A percentile compares a stretch with the other conserved stretches of the same genome.
Conservation (phyloP, 2,888 invertebrate species). For the Ochropleura plecta region DNA sequence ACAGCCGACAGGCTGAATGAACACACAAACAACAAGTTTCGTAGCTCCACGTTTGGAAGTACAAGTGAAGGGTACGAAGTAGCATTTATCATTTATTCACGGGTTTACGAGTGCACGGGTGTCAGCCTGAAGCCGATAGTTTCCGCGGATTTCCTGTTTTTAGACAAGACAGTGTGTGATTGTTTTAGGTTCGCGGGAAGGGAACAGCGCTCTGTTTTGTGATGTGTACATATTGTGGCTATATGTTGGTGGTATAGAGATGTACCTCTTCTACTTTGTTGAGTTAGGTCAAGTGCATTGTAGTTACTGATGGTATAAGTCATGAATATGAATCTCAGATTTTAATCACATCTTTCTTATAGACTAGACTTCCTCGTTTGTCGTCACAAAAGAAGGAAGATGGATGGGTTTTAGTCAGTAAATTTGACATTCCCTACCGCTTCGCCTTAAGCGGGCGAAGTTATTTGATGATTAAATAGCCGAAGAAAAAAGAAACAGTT, state of each 20-base stretch:
- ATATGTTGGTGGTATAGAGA: neutral
- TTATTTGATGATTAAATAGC: no score
- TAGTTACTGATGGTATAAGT: neutral
- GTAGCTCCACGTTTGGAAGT: conserved; percentile 66
- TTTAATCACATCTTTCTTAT: no score
- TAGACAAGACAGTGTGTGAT: conserved; percentile 67
- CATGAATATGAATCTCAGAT: neutral
- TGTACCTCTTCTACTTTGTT: neutral
- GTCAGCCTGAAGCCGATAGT: conserved; percentile 69
- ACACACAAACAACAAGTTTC: conserved; percentile 59
- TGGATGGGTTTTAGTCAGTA: no score
- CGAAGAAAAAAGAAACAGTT: no score
- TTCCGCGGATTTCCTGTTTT: conserved; percentile 59
- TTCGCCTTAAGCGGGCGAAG: no score
- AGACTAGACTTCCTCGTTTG: no score
- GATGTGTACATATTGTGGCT: conserved; percentile 2
- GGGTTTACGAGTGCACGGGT: conserved; percentile 74
- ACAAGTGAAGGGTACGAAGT: conserved; percentile 70
- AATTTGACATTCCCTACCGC: no score
- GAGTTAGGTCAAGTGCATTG: neutral
- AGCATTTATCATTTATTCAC: conserved; percentile 87
- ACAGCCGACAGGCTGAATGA: conserved; percentile 58
- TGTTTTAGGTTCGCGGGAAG: conserved; percentile 47
- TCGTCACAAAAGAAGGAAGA: no score
- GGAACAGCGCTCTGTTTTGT: conserved; percentile 31